Evolutionary conservation across 2,888 invertebrate species (phyloP), one percentile per base, ranked within the genome.

Genomic region (Tolmerus cingulatus): DNA sequence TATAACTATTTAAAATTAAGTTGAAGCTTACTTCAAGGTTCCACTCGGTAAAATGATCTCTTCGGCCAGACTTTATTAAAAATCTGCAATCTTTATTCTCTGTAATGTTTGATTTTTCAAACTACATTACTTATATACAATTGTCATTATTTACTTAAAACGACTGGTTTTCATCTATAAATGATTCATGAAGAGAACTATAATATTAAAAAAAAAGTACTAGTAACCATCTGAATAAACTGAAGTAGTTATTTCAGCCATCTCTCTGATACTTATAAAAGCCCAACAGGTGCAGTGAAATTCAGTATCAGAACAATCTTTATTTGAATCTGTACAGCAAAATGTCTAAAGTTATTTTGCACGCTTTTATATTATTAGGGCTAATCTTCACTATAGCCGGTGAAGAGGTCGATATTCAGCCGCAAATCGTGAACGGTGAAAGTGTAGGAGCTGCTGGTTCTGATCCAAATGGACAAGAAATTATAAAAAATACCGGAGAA

Each of bases 341-440:
- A 66, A 66, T 66, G 66, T 66, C 19, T 27, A 66, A 66, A 9
- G 12, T 66, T 8, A 12, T 19, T 66, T 4, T 27, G 7, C 23
- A 66, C 12, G 27, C 23, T 9, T 4, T 66, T 4, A 23, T 27
- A 12, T 12, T 66, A 23, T 27, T 66, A 66, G 66, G 66, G 27
- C 66, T 66, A 7, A 27, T 66, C 5, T 66, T 12, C 19, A 66
- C 27, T 66, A 27, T 27, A 9, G 12, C 27, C 27, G 12, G 19
- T 23, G 12, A 66, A 12, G 23, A 19, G 2, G 19, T 27, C 12
- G 27, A 66, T 12, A 66, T 66, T 66, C 2, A 57, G 79, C 57
- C 23, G 1, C 57, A 82, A 37, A 82, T 82, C 37, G 82, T 82
- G 7, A 82, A 82, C 34, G 82, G 82, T 16, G 57, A 82, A 82